phyloP scores from a whole-genome alignment of 2,113 vertebrate species.

The Ictidomys tridecemlineatus region DNA sequence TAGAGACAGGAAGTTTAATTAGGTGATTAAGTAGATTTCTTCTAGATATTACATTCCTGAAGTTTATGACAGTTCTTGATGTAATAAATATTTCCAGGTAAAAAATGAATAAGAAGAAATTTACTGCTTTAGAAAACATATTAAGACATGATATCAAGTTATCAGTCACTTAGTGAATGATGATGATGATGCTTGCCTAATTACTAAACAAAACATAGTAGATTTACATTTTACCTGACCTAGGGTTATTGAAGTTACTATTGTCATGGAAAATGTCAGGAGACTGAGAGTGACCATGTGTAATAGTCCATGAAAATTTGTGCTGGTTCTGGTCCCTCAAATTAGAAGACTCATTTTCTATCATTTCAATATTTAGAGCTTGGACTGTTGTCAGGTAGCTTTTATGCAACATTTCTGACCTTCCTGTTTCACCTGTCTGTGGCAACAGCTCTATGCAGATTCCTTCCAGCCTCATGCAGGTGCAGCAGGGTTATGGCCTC shows the following conservation, averaged over 20 bases:
- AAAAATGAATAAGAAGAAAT: neutral
- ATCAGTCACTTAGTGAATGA: neutral
- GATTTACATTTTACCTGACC: neutral
- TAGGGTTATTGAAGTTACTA: neutral
- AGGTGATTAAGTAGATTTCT: neutral
- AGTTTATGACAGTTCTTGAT: neutral
- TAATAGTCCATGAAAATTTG: neutral
- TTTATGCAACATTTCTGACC: neutral
- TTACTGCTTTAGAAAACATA: neutral
- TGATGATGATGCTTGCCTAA: neutral
- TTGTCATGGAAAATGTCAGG: neutral
- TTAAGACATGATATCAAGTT: neutral
- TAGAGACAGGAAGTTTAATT: neutral
- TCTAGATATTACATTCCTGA: neutral
- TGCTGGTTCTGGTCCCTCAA: neutral
- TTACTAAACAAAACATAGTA: neutral
- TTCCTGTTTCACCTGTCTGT: neutral
- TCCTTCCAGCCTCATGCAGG: neutral
- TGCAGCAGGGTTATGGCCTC: neutral
- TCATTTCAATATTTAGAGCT: neutral
- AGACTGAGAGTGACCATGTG: neutral
- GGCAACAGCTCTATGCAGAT: neutral
- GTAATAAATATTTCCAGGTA: neutral
- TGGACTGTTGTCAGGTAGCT: neutral
- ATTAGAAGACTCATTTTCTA: neutral